A percentile compares a stretch with the other conserved stretches of the same genome.
These are phyloP conservation scores for Phocoena sinus DNA, from an alignment of 2,113 vertebrate species.

Conservation along the genomic window DNA sequence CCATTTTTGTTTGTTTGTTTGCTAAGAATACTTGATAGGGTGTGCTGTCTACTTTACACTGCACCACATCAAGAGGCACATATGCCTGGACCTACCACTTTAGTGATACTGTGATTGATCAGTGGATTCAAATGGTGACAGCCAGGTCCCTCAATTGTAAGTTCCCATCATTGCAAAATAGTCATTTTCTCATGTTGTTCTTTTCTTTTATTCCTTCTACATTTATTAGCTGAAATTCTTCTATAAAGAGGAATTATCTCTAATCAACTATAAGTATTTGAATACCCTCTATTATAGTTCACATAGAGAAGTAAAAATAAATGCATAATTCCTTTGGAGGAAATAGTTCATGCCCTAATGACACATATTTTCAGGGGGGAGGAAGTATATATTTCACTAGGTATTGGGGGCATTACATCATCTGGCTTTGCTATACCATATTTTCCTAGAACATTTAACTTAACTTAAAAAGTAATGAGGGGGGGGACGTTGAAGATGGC, in stretches of 20 bases:
- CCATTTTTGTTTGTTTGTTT: background rate
- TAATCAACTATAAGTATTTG: background rate
- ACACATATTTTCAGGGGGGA: fast-evolving
- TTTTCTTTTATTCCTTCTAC: background rate
- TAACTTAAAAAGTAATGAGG: background rate
- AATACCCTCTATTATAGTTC: background rate
- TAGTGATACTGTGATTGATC: too few relatives aligned
- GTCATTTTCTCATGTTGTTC: background rate
- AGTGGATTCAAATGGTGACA: background rate
- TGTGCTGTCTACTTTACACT: background rate
- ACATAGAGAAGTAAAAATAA: background rate
- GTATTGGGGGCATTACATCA: background rate
- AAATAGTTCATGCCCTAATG: background rate
- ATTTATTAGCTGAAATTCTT: background rate
- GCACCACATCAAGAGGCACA: background rate
- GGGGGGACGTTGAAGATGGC: too few relatives aligned
- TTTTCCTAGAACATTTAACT: background rate
- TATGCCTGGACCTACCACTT: fast-evolving
- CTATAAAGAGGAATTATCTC: background rate
- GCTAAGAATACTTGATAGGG: background rate
- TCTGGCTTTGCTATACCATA: background rate
- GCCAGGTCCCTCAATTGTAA: background rate
- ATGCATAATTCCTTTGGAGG: background rate
- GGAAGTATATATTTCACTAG: background rate
- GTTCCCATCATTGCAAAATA: background rate